Evolutionary conservation across 2,888 invertebrate species (phyloP).

Genomic region (Catocala fraxini): DNA sequence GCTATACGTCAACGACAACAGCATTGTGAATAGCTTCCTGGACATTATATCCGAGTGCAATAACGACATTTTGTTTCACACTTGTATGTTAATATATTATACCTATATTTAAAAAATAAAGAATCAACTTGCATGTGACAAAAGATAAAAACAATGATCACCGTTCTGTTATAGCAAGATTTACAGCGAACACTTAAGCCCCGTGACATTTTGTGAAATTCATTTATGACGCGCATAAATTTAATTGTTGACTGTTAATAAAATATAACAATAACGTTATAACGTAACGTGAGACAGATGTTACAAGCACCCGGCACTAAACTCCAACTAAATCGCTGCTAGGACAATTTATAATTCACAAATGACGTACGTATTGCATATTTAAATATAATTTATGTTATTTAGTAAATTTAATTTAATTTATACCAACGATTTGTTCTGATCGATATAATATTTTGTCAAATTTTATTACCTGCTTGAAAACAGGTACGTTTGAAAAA

Average conservation of each 20-base stretch:
- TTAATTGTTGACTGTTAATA: constrained; percentile 41
- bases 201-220: constrained; percentile 31
- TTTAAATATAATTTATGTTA: constrained; percentile 48
- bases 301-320: constrained; percentile 42
- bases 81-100: not conserved
- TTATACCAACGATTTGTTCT: not conserved
- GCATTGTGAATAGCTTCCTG: constrained; percentile 32
- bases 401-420: constrained; percentile 36
- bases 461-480: too few relatives aligned
- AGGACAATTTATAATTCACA: constrained; percentile 51
- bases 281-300: constrained; percentile 36
- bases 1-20: constrained; percentile 13
- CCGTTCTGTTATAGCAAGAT: not conserved
- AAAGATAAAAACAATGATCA: too few relatives aligned
- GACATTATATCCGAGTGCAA: not conserved
- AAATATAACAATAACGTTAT: constrained; percentile 46
- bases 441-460: too few relatives aligned
- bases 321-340: constrained; percentile 47
- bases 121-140: too few relatives aligned
- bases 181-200: constrained; percentile 1
- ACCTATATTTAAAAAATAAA: too few relatives aligned
- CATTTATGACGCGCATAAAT: constrained; percentile 41
- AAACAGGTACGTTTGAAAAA: too few relatives aligned
- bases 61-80: too few relatives aligned
- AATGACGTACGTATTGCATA: constrained; percentile 45